These are phyloP conservation scores for Dipodomys ordii DNA, from an alignment of 2,113 vertebrate species.

Conservation along the genomic window DNA sequence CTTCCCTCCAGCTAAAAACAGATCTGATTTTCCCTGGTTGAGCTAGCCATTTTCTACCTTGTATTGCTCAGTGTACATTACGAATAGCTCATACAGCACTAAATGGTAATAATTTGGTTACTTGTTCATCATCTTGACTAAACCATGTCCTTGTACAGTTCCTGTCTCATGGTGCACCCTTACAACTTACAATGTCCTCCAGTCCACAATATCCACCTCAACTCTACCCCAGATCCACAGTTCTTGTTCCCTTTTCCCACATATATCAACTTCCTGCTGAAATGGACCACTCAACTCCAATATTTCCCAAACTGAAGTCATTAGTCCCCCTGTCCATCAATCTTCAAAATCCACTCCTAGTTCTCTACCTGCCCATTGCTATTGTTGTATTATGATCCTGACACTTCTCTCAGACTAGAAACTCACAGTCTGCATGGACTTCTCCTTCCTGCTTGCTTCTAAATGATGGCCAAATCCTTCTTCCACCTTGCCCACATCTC, in stretches of 20 bases:
- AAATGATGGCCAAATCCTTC: background rate
- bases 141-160: background rate
- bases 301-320: background rate
- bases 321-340: background rate
- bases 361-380: background rate
- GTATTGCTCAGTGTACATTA: accelerated
- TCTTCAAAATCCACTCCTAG: background rate
- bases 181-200: background rate
- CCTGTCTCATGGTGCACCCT: accelerated
- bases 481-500: background rate
- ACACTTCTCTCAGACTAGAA: background rate
- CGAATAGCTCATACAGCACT: accelerated
- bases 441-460: background rate
- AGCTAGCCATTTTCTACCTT: background rate
- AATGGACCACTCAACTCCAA: background rate
- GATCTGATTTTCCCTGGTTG: background rate
- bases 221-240: background rate
- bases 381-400: background rate
- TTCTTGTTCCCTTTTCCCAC: background rate
- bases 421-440: background rate
- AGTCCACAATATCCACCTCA: background rate
- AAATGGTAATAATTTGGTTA: background rate
- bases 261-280: background rate
- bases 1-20: background rate
- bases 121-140: background rate